Base-by-base conservation (phyloP, 2,888 invertebrate species). In the Hemistola chrysoprasaria region DNA sequence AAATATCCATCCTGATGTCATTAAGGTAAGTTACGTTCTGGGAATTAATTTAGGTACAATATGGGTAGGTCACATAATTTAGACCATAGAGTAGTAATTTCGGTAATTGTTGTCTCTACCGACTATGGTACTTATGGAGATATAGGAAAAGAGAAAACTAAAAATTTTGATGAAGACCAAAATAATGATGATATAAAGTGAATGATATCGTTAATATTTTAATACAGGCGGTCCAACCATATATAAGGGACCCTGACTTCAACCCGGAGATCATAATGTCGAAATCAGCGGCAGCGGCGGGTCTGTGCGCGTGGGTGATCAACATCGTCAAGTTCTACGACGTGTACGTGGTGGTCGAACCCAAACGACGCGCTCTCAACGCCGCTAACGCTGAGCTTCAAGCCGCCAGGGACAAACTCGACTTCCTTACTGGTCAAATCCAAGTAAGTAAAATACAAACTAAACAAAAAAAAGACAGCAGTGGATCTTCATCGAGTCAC, bases 291-390 rank as follows among this genome's bases (percentile, higher is more conserved):
- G 98, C 98, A 8, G 98, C 98, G 9, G 96, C 97, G 35, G 96
- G 98, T 11, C 88, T 98, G 5, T 98, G 97, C 69, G 93, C 97
- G 1, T 98, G 98, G 97, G 98, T 96, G 1, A 94, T 97, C 55
- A 98, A 98, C 78, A 97, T 98, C 53, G 90, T 95, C 70, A 94
- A 91, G 60, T 98, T 96, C 83, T 95, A 96, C 81, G 94, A 95
- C 37, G 96, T 98, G 16, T 97, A 94, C 79, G 94, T 95, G 47
- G 94, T 96, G 22, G 98, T 98, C 0, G 97, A 97, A 72, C 98
- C 98, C 9, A 97, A 98, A 68, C 90, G 97, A 63, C 90, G 92
- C 40, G 98, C 98, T 1, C 90, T 98, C 11, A 92, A 93, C 9
- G 94, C 94, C 44, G 97, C 98, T 7, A 97, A 97, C 65, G 92